phyloP scores from a whole-genome alignment of 2,888 invertebrate genomes.

The Dicranocentrus wangi region DNA sequence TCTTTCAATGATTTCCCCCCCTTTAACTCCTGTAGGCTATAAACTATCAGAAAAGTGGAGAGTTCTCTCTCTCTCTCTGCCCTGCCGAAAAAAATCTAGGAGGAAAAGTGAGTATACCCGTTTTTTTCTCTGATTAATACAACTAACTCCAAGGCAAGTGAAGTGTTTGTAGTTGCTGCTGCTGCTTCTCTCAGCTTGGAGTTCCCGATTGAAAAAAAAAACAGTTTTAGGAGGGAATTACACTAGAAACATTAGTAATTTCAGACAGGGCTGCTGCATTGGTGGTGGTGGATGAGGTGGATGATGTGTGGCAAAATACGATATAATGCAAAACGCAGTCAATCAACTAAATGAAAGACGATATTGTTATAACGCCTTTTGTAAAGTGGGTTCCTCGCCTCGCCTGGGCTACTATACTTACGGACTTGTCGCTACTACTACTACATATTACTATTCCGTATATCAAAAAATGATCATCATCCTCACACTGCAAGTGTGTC shows the following conservation, averaged over 20 bases:
- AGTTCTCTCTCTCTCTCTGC: no score
- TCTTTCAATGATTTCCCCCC: no score
- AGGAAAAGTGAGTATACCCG: no score
- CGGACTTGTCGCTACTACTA: not conserved
- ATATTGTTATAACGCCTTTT: slow-evolving; percentile 34
- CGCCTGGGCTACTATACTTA: not conserved
- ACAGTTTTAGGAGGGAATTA: no score
- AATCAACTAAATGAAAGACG: slow-evolving; percentile 38
- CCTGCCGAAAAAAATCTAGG: no score
- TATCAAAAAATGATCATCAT: not conserved
- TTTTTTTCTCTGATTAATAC: no score
- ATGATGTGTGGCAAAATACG: slow-evolving; percentile 3
- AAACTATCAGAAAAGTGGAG: no score
- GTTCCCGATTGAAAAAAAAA: slow-evolving; percentile 25
- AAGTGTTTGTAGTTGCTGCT: no score
- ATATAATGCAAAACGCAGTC: slow-evolving; percentile 37
- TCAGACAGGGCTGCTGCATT: not conserved
- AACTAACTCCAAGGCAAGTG: no score
- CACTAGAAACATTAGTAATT: no score
- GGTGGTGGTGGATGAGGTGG: not conserved
- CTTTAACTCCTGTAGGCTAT: no score
- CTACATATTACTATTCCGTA: not conserved
- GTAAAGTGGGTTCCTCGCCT: not conserved
- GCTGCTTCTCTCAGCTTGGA: no score
- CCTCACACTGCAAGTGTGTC: not conserved